Conservation (phyloP, 2,797 vertebrate species). For the Microcaecilia unicolor region DNA sequence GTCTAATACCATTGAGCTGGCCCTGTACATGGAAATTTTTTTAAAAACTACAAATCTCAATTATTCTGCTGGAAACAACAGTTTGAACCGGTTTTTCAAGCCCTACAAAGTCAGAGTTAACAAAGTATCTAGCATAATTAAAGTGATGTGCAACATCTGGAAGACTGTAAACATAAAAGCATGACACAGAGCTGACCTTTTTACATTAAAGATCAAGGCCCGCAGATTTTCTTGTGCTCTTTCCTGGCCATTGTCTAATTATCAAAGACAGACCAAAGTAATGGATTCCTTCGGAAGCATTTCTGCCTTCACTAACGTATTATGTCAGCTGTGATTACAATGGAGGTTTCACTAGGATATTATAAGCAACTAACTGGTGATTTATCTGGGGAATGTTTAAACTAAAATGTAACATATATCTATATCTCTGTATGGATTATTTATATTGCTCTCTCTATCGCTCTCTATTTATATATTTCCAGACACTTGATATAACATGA, state of each 20-base stretch:
- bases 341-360: too few relatives aligned
- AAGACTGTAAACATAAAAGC: too few relatives aligned
- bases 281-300: too few relatives aligned
- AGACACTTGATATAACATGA: too few relatives aligned
- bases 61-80: background rate
- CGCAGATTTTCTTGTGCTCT: background rate
- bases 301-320: too few relatives aligned
- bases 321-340: too few relatives aligned
- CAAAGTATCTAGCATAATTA: slow-evolving; percentile 1
- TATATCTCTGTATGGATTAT: too few relatives aligned
- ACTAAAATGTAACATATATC: too few relatives aligned
- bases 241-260: background rate
- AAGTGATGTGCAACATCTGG: slow-evolving; percentile 6
- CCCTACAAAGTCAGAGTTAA: background rate
- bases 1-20: slow-evolving; percentile 13
- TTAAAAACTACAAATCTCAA: background rate
- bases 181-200: background rate
- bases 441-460: too few relatives aligned
- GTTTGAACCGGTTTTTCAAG: background rate
- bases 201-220: slow-evolving; percentile 4
- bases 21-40: background rate
- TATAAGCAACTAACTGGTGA: too few relatives aligned
- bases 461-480: too few relatives aligned
- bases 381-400: too few relatives aligned
- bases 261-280: slow-evolving; percentile 1